Conservation (phyloP, 2,888 invertebrate species). For the Podabrus alpinus region DNA sequence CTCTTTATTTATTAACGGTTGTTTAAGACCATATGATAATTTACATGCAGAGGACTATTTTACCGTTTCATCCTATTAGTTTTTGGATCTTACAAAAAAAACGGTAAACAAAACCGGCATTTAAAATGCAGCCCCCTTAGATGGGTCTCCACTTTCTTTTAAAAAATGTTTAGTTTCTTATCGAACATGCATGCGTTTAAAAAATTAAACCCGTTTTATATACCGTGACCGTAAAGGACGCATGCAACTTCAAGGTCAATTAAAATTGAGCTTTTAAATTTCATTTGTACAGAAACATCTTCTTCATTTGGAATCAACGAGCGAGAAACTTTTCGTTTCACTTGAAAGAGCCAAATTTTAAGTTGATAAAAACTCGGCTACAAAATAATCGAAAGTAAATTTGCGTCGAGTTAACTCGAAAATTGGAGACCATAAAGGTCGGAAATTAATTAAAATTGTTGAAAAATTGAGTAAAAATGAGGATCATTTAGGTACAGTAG, state of each 20-base stretch:
- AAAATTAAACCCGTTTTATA: not conserved
- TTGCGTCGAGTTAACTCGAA: no score
- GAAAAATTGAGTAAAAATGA: no score
- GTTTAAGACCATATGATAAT: conserved; percentile 8
- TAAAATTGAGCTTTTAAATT: conserved; percentile 7
- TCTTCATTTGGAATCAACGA: not conserved
- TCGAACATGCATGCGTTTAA: not conserved
- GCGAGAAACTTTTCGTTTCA: not conserved
- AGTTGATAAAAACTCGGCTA: not conserved
- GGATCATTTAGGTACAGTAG: no score
- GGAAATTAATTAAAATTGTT: no score
- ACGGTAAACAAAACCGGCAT: not conserved
- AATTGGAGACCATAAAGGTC: no score
- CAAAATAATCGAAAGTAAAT: not conserved
- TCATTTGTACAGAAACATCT: not conserved
- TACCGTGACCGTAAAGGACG: conserved; percentile 14
- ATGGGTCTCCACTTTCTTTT: not conserved
- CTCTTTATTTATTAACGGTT: conserved; percentile 11
- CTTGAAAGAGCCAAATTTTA: no score
- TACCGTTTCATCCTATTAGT: conserved; percentile 4
- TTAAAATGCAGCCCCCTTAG: not conserved
- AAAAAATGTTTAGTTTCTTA: not conserved
- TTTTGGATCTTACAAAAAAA: no score
- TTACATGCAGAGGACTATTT: conserved; percentile 9
- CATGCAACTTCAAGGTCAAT: conserved; percentile 10